phyloP scores from a whole-genome alignment of 1,140 invertebrate genomes.

The Zaprionus kolodkinae region DNA sequence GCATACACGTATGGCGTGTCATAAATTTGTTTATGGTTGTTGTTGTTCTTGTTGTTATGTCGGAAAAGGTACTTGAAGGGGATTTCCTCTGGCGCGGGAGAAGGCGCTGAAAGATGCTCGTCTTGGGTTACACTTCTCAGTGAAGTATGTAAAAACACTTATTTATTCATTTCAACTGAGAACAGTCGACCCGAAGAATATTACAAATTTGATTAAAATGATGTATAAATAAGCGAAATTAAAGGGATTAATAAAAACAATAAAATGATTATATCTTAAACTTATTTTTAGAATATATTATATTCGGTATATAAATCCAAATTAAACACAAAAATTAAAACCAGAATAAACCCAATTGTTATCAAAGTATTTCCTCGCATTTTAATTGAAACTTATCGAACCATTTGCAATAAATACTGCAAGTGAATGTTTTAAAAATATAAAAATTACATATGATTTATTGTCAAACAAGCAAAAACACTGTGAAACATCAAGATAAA shows the following conservation, averaged over 20 bases:
- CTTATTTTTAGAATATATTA: neutral
- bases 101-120: constrained; percentile 10
- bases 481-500: neutral
- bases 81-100: neutral
- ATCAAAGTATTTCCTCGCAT: neutral
- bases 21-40: constrained; percentile 57
- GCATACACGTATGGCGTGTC: constrained; percentile 26
- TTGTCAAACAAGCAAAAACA: no score
- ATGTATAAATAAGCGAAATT: no score
- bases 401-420: neutral
- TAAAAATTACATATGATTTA: neutral
- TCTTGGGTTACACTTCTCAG: constrained; percentile 20
- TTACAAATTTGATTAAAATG: no score
- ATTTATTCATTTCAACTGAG: neutral
- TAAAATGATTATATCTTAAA: no score
- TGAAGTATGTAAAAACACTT: neutral
- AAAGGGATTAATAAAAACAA: no score
- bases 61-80: constrained; percentile 6
- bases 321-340: neutral
- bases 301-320: neutral
- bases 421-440: neutral
- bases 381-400: neutral
- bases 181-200: no score
- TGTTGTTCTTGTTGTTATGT: constrained; percentile 16
- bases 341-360: neutral